These are phyloP conservation scores for Gulo gulo DNA, from an alignment of 2,113 vertebrate species.

Conservation along the genomic window DNA sequence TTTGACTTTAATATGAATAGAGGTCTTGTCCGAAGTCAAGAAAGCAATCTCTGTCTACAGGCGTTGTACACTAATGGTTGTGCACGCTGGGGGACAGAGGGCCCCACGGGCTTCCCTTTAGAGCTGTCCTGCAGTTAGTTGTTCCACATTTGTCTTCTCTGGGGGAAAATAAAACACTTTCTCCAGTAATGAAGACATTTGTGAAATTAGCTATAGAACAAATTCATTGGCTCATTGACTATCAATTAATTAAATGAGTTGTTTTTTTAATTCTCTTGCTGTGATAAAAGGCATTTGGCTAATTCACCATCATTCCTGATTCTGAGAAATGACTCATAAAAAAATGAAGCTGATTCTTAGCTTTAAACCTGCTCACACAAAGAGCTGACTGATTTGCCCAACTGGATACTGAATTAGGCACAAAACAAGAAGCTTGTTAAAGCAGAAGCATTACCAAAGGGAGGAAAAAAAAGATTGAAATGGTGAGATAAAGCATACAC, in stretches of 20 bases:
- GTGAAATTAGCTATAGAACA: neutral
- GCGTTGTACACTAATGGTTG: neutral
- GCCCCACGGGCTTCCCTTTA: neutral
- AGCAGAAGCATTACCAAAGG: neutral
- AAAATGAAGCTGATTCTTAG: neutral
- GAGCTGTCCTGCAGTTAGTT: neutral
- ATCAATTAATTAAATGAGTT: neutral
- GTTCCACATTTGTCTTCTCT: neutral
- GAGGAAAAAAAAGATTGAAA: neutral
- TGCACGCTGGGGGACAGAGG: neutral
- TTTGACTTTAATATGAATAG: constrained; percentile 42
- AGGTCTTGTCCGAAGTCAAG: constrained; percentile 27
- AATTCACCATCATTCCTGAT: neutral
- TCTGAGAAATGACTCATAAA: constrained; percentile 28
- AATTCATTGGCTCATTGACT: neutral
- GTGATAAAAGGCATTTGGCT: neutral
- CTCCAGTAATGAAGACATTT: neutral
- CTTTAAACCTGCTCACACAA: neutral
- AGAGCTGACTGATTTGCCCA: neutral
- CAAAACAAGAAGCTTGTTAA: neutral
- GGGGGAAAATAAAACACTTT: neutral
- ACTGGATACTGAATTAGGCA: neutral
- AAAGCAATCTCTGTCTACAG: constrained; percentile 56
- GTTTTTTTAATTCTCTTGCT: neutral
- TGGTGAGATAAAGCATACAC: neutral